phyloP scores from a whole-genome alignment of 2,797 vertebrate species.

The Anas acuta region DNA sequence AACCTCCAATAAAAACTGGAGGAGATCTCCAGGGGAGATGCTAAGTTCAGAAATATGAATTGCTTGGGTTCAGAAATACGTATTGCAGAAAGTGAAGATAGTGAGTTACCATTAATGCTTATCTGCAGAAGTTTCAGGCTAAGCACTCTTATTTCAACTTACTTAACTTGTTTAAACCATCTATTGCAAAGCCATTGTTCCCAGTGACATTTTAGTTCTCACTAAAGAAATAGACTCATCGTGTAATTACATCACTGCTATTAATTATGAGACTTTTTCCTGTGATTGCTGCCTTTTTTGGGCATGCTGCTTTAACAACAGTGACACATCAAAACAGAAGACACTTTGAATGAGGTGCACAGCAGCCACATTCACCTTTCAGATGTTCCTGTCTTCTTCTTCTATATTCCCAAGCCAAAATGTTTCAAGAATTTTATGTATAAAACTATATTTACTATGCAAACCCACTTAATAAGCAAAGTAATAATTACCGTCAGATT shows the following conservation, averaged over 20 bases:
- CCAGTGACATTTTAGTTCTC: conserved; percentile 23
- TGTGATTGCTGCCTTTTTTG: conserved; percentile 10
- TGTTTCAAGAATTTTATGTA: background rate
- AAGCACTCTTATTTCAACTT: background rate
- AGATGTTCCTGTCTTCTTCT: background rate
- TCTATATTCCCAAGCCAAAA: background rate
- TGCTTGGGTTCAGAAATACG: background rate
- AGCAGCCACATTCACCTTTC: background rate
- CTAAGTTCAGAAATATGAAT: background rate
- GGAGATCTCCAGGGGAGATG: background rate
- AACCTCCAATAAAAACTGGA: background rate
- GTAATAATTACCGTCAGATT: background rate
- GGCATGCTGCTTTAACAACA: conserved; percentile 15
- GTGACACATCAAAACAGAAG: background rate
- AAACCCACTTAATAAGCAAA: conserved; percentile 3
- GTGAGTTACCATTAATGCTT: background rate
- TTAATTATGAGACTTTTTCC: conserved; percentile 53
- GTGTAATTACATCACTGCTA: conserved; percentile 37
- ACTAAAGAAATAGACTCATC: conserved; percentile 26
- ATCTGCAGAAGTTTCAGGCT: background rate
- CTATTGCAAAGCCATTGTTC: conserved; percentile 13
- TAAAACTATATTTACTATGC: background rate
- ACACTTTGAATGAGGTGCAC: background rate
- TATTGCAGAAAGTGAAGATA: background rate
- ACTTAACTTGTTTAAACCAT: background rate